A percentile compares a stretch with the other conserved stretches of the same genome.
These are phyloP conservation scores for Iguana delicatissima DNA, from an alignment of 2,797 vertebrate genomes.

Conservation along the genomic window DNA sequence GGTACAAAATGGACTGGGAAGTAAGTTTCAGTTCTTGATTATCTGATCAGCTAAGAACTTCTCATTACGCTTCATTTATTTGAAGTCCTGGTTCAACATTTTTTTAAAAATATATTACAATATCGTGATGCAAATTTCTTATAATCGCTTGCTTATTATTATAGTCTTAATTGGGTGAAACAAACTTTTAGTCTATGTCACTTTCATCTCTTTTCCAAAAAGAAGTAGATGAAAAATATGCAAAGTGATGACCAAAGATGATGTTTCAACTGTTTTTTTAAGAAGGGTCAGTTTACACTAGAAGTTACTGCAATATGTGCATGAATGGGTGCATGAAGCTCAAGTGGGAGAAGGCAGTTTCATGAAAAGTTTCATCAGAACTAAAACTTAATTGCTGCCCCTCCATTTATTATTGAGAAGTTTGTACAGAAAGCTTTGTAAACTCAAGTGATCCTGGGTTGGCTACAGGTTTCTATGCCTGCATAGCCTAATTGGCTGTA, in stretches of 20 bases:
- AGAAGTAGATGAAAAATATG: constrained; percentile 3
- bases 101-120: constrained; percentile 28
- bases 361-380: neutral
- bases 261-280: neutral
- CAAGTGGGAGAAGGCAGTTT: neutral
- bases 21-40: neutral
- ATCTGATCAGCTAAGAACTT: constrained; percentile 38
- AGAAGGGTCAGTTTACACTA: neutral
- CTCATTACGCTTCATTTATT: constrained; percentile 20
- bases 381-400: neutral
- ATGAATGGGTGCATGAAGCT: too few species aligned
- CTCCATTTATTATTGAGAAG: neutral
- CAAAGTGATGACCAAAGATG: neutral
- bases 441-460: neutral
- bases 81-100: constrained; percentile 1
- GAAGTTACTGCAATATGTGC: neutral
- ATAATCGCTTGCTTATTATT: constrained; percentile 5
- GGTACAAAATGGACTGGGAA: constrained; percentile 37
- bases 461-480: neutral
- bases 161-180: constrained; percentile 21
- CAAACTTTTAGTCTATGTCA: constrained; percentile 13
- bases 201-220: neutral
- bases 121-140: constrained; percentile 4
- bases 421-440: neutral
- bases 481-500: neutral